phyloP scores from a whole-genome alignment of 2,113 vertebrate genomes.

The Ceyx margarethae region DNA sequence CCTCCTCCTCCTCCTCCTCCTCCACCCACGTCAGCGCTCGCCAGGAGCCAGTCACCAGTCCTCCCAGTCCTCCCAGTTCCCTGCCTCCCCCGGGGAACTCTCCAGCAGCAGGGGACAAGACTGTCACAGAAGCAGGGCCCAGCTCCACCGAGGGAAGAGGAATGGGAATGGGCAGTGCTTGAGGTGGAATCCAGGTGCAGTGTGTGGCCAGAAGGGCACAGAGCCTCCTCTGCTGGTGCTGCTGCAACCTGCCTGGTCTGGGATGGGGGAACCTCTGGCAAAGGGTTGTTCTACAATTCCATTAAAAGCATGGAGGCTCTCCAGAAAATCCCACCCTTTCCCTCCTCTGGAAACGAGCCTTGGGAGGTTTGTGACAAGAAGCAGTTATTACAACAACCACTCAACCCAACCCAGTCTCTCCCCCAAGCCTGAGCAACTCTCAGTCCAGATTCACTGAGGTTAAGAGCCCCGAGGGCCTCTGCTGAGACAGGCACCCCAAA shows the following conservation, averaged over 20 bases:
- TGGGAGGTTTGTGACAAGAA: neutral
- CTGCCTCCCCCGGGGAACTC: neutral
- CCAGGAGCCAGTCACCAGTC: neutral
- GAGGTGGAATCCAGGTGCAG: neutral
- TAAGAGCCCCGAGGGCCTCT: neutral
- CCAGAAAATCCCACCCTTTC: neutral
- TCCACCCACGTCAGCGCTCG: rapidly evolving
- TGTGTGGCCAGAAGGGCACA: neutral
- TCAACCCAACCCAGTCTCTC: neutral
- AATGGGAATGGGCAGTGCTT: neutral
- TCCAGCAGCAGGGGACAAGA: too few relatives aligned
- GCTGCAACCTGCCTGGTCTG: rapidly evolving
- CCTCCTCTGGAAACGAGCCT: neutral
- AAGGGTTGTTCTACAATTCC: neutral
- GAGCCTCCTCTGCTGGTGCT: neutral
- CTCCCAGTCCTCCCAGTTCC: neutral
- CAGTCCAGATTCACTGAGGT: too few relatives aligned
- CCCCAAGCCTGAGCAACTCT: neutral
- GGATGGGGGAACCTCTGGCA: neutral
- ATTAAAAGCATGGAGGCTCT: rapidly evolving
- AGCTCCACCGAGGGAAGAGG: neutral
- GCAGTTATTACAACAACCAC: neutral
- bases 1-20: neutral
- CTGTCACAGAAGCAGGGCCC: neutral
- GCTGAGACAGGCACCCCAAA: neutral